Conservation (phyloP, 2,888 invertebrate species). For the Atherix ibis region DNA sequence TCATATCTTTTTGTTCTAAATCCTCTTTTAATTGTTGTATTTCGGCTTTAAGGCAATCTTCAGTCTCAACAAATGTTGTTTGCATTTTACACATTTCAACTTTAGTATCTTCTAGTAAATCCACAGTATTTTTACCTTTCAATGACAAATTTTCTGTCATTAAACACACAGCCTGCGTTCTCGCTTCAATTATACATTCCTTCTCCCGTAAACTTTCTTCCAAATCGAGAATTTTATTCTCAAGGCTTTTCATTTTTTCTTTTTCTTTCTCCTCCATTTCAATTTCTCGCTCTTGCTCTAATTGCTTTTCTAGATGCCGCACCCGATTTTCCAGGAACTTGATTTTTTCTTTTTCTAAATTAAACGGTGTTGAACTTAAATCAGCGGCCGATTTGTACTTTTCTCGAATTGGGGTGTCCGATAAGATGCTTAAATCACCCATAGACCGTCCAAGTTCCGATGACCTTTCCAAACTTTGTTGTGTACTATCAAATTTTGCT, state of each 20-base stretch:
- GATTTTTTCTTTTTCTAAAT: constrained; percentile 22
- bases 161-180: constrained; percentile 61
- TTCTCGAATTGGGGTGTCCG: constrained; percentile 16
- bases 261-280: constrained; percentile 6
- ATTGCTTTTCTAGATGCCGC: constrained; percentile 24
- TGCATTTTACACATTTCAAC: constrained; percentile 67
- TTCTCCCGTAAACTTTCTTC: constrained; percentile 71
- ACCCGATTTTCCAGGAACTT: constrained; percentile 28
- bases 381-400: constrained; percentile 27
- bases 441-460: constrained; percentile 29
- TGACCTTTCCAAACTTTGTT: constrained; percentile 23
- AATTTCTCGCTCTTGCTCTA: constrained; percentile 20
- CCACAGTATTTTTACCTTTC: constrained; percentile 49
- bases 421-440: constrained; percentile 23
- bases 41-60: constrained; percentile 54
- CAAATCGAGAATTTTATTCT: constrained; percentile 48
- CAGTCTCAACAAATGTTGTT: constrained; percentile 53
- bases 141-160: constrained; percentile 51
- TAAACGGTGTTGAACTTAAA: constrained; percentile 19
- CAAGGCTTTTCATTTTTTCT: constrained; percentile 15
- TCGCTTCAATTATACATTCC: constrained; percentile 65
- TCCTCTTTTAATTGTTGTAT: constrained; percentile 39
- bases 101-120: constrained; percentile 61
- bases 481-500: constrained; percentile 38
- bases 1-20: constrained; percentile 39